Evolutionary conservation across 2,888 invertebrate species (phyloP), one percentile per base, ranked within the genome.

Genomic region (Balanococcus diminutus): DNA sequence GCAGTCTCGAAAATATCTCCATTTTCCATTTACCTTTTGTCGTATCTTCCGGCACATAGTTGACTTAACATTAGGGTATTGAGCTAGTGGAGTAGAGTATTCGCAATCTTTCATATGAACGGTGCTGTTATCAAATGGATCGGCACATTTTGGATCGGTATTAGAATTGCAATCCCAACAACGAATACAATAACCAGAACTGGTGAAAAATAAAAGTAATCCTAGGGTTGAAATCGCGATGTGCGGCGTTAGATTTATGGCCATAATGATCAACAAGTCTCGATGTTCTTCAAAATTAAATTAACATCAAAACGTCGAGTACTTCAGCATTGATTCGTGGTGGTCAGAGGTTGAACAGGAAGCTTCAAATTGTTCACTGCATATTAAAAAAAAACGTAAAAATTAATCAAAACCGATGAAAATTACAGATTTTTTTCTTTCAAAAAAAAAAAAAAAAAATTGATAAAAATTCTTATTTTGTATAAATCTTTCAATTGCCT

Each of bases 131-230:
- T 97, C 97, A 89, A 97, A 97, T 0, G 97, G 97, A 91, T 97
- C 97, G 0, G 94, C 94, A 89, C 97, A 97, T 91, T 96, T 95
- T 0, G 96, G 95, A 90, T 97, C 97, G 86, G 93, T 93, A 89
- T 95, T 95, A 0, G 96, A 97, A 87, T 96, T 93, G 89, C 97
- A 97, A 84, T 94, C 95, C 96, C 96, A 97, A 89, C 97, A 97
- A 36, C 82, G 82, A n/a, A 86, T 86, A 9, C 72, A 82, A 28
- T 86, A 56, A 42, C 85, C 22, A 56, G 56, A 56, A 6, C 22
- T 56, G 6, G 56, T 56, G 14, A 56, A 56, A 22, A 56, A 56
- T 19, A 56, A 1, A 56, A 56, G 19, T 11, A 56, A 22, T 22
- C 56, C 56, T 22, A 56, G 8, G 22, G 19, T 22, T 0, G 56